Evolutionary conservation across 2,888 invertebrate species (phyloP).

Genomic region (Prenolepis imparis): DNA sequence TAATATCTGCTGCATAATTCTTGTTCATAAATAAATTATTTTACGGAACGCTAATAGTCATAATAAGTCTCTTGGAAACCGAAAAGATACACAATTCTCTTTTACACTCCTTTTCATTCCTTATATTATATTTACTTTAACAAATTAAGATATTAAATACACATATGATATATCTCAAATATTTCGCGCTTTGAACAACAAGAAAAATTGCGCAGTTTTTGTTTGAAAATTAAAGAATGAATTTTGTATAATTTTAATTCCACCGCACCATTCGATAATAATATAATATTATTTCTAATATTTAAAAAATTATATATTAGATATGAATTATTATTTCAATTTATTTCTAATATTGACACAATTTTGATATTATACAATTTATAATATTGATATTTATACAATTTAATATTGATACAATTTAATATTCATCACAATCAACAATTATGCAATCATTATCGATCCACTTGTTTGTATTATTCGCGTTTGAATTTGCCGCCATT

Average conservation of each 20-base stretch:
- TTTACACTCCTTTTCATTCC: constrained; percentile 29
- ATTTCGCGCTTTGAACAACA: neutral
- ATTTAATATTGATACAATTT: no score
- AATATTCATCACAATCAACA: neutral
- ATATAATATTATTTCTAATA: neutral
- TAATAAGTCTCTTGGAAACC: neutral
- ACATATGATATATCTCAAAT: neutral
- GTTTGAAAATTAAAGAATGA: neutral
- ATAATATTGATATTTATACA: no score
- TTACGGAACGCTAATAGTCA: constrained; percentile 70
- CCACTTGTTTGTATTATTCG: no score
- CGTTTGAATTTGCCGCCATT: neutral
- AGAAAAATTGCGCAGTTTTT: constrained; percentile 7
- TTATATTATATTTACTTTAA: neutral
- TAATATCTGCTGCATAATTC: constrained; percentile 74
- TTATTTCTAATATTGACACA: no score
- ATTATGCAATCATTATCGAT: neutral
- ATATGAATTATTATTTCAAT: neutral
- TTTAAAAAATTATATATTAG: neutral
- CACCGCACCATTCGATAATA: neutral
- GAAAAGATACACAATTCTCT: neutral
- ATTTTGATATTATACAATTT: neutral
- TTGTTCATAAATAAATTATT: constrained; percentile 82
- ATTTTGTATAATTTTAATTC: neutral
- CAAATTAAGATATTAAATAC: neutral